Percentiles rank a stretch among this genome's conserved stretches.
These are phyloP conservation scores for Chironomus striatipennis DNA, from an alignment of 1,140 invertebrate species.

Conservation along the genomic window DNA sequence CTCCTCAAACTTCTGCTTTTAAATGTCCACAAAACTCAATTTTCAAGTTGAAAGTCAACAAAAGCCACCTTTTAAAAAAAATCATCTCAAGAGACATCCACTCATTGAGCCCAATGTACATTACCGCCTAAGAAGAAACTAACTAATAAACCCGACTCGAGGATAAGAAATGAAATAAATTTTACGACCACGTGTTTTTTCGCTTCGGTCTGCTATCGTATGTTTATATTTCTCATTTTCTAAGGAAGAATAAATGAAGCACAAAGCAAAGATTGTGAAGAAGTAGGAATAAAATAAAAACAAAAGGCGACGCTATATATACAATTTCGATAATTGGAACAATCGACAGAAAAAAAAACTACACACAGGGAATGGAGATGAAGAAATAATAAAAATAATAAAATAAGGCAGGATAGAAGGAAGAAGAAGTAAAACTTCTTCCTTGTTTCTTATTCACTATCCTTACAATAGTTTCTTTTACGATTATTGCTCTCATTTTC, in stretches of 20 bases:
- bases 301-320: background rate
- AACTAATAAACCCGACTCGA: background rate
- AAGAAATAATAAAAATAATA: background rate
- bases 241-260: background rate
- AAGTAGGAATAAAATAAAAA: background rate
- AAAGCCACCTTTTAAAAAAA: no score
- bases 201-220: background rate
- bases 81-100: no score
- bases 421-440: background rate
- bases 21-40: no score
- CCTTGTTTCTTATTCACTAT: no score
- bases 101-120: no score
- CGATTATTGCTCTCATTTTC: no score
- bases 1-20: no score
- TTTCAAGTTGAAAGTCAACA: no score
- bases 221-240: background rate
- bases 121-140: no score
- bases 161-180: background rate
- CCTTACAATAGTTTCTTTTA: no score
- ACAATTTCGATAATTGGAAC: background rate
- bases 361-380: background rate
- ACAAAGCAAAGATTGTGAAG: background rate
- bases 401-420: background rate
- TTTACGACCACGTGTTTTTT: constrained; percentile 12
- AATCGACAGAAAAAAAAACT: background rate